Percentiles rank a stretch among this genome's conserved stretches.
phyloP scores from a whole-genome alignment of 2,113 vertebrate genomes.

The Coracopsis vasa region DNA sequence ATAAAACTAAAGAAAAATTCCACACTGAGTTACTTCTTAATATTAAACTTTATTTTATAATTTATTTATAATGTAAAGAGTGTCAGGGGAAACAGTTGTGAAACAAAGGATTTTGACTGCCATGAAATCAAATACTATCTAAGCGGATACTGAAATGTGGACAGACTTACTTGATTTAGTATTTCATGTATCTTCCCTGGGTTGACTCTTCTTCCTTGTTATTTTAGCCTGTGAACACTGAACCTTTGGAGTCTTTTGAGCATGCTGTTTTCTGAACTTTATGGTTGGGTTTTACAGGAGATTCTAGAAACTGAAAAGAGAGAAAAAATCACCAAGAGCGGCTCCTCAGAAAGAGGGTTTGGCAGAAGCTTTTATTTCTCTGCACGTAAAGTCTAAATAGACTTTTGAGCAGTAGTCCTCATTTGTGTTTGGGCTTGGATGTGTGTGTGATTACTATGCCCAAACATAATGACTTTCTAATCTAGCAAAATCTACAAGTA shows the following conservation, averaged over 20 bases:
- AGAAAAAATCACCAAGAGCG: not conserved
- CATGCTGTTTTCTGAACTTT: not conserved
- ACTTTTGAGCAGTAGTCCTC: not conserved
- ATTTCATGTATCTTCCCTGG: not conserved
- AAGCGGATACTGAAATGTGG: not conserved
- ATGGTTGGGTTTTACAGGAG: not conserved
- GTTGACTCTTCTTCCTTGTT: not conserved
- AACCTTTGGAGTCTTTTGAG: not conserved
- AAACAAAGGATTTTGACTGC: not conserved
- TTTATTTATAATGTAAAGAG: not conserved
- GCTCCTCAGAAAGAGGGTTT: not conserved
- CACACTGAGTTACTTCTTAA: not conserved
- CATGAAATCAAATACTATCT: not conserved
- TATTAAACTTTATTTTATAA: not conserved
- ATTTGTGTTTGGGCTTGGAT: not conserved
- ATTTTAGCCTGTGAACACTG: not conserved
- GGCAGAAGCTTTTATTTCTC: not conserved
- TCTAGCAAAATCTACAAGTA: not conserved
- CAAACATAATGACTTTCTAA: not conserved
- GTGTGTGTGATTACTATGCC: not conserved
- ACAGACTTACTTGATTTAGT: not conserved
- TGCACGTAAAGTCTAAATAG: rapidly evolving
- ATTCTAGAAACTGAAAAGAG: not conserved
- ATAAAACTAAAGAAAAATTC: not conserved
- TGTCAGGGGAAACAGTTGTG: not conserved